Evolutionary conservation across 2,797 vertebrate genomes (phyloP).

Genomic region (Girardinus metallicus): DNA sequence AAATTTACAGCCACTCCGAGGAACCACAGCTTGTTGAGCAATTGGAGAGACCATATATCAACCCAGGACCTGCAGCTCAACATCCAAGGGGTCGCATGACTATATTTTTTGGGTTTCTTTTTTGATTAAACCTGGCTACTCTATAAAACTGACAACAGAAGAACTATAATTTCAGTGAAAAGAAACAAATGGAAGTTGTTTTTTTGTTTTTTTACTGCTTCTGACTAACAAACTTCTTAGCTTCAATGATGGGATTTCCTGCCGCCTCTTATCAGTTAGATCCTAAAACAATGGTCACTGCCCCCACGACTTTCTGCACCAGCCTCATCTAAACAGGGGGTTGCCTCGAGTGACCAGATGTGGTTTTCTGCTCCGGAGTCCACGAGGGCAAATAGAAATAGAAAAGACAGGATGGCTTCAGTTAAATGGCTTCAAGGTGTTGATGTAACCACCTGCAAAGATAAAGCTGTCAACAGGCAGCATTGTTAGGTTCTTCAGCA

Average conservation of each 20-base stretch:
- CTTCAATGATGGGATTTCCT: constrained; percentile 84
- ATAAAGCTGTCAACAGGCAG: background rate
- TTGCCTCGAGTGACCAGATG: constrained; percentile 66
- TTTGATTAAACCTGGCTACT: constrained; percentile 6
- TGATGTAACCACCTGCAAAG: background rate
- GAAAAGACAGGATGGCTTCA: constrained; percentile 41
- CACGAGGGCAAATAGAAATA: constrained; percentile 32
- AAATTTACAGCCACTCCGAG: constrained; percentile 64
- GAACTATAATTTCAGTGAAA: background rate
- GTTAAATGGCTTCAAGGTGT: background rate
- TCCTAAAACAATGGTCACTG: constrained; percentile 77
- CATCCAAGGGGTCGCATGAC: constrained; percentile 5
- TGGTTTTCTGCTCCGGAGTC: constrained; percentile 56
- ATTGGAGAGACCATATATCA: constrained; percentile 30
- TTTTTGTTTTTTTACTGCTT: background rate
- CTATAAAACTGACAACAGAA: background rate
- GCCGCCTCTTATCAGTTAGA: constrained; percentile 79
- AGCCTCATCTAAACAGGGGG: constrained; percentile 14
- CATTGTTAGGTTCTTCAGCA: background rate
- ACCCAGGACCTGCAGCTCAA: constrained; percentile 19
- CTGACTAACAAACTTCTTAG: constrained; percentile 50
- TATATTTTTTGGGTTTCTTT: background rate
- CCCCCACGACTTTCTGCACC: constrained; percentile 51
- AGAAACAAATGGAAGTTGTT: background rate
- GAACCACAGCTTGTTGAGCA: constrained; percentile 61